Percentiles rank a stretch among this genome's conserved stretches.
phyloP scores from a whole-genome alignment of 2,113 vertebrate genomes.

The Poeciliopsis retropinna region DNA sequence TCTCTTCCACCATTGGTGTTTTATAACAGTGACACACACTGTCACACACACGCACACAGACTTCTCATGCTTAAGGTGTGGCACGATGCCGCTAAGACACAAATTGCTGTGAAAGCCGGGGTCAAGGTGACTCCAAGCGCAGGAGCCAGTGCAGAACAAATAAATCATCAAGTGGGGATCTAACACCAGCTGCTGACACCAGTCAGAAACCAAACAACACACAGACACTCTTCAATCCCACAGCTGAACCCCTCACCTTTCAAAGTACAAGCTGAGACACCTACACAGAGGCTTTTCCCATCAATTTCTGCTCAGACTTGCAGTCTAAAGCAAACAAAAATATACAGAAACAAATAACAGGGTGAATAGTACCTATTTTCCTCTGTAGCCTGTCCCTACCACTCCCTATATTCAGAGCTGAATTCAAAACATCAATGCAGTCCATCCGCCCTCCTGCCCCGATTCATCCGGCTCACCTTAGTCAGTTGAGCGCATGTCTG shows the following conservation, averaged over 20 bases:
- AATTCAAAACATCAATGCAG: not conserved
- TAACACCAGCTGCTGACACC: constrained; percentile 37
- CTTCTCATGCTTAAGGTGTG: constrained; percentile 49
- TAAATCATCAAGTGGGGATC: constrained; percentile 11
- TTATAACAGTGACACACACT: not conserved
- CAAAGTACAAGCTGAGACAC: constrained; percentile 33
- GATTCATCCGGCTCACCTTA: constrained; percentile 69
- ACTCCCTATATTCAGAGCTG: constrained; percentile 35
- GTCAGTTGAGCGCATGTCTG: constrained; percentile 57
- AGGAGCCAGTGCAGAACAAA: constrained; percentile 32
- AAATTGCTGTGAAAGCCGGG: constrained; percentile 36
- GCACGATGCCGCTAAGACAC: constrained; percentile 28
- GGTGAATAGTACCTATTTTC: not conserved
- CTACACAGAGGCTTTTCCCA: constrained; percentile 15
- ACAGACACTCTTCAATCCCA: constrained; percentile 43
- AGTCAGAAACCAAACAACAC: constrained; percentile 22
- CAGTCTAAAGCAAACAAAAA: constrained; percentile 11
- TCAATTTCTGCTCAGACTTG: constrained; percentile 40
- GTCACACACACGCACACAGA: constrained; percentile 1
- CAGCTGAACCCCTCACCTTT: constrained; percentile 50
- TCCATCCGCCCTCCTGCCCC: constrained; percentile 10
- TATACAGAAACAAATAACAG: constrained; percentile 34
- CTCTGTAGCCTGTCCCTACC: constrained; percentile 8
- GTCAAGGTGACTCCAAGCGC: constrained; percentile 64
- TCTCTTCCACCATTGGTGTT: not conserved